phyloP scores from a whole-genome alignment of 2,888 invertebrate species.

The Oxystoma pomonae region DNA sequence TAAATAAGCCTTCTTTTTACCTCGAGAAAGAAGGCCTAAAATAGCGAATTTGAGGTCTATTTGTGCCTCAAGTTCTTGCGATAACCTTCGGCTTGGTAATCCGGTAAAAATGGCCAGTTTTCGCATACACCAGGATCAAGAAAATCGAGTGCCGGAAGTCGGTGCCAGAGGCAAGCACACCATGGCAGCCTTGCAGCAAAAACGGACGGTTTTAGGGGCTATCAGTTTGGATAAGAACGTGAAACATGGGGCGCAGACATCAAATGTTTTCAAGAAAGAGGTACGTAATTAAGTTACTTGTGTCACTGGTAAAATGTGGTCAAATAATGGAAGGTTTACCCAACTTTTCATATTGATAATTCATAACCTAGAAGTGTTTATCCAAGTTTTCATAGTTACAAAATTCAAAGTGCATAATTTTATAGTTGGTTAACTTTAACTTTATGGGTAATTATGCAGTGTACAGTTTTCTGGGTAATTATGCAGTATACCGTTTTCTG shows the following conservation, averaged over 20 bases:
- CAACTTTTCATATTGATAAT: no score
- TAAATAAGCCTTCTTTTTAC: not conserved
- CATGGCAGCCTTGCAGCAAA: conserved; percentile 45
- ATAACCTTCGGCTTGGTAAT: not conserved
- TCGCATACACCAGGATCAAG: conserved; percentile 73
- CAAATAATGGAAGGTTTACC: no score
- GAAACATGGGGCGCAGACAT: not conserved
- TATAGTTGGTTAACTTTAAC: no score
- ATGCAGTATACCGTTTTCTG: no score
- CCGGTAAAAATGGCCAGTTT: conserved; percentile 61
- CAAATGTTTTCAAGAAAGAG: not conserved
- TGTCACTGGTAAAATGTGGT: no score
- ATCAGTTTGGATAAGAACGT: not conserved
- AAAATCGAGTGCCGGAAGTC: conserved; percentile 56
- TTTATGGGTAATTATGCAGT: no score
- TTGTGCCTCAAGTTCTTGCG: not conserved
- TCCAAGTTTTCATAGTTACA: no score
- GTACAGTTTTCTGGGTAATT: no score
- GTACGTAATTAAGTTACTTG: no score
- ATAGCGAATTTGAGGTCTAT: not conserved
- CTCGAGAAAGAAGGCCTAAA: not conserved
- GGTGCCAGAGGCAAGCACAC: conserved; percentile 40
- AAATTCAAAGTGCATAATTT: no score
- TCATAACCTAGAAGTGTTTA: no score
- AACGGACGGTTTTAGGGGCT: conserved; percentile 60